Base-by-base conservation (phyloP, 2,888 invertebrate species). In the Smittia sp. region DNA sequence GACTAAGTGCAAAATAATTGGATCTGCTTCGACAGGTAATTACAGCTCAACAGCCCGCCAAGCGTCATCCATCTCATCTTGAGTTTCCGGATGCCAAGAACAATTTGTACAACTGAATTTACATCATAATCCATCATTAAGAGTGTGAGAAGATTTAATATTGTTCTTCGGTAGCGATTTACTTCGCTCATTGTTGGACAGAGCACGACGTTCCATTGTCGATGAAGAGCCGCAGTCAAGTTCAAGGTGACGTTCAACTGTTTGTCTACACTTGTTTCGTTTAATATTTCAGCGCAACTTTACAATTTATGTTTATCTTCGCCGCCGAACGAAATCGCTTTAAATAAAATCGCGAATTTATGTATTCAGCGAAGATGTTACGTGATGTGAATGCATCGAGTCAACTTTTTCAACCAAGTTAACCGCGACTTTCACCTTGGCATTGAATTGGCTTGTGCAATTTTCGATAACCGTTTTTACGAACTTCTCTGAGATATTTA, bases 51-150 rank as follows among this genome's bases (percentile, higher is more conserved):
- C 46, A 32, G 6, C 38, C 11, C 46, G n/a, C 2, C 46, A 46
- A 46, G 11, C 15, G 46, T 46, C 46, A 46, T 46, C 38, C 6
- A 38, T 38, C 46, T 1, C 46, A 11, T 46, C 15, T n/a, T 3
- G 11, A 46, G n/a, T 46, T 46, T 11, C 15, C 15, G 15, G 46
- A 46, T 11, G 11, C 46, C 46, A 46, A 46, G 3, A 46, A 15
- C 46, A 46, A 11, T 46, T 32, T 32, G 32, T 32, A 9, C 4
- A 46, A 6, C 2, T 11, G 15, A 46, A 46, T 46, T 46, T 20
- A 66, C 66, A 66, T 66, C 18, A 66, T 38, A 66, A 66, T 66
- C 39, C 18, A 39, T 20, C 38, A 66, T 66, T 66, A 66, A 38
- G 32, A 38, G 66, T 38, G 32, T 66, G 66, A 32, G 66, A 66